phyloP scores from a whole-genome alignment of 1,140 invertebrate species.

The Spodoptera frugiperda region DNA sequence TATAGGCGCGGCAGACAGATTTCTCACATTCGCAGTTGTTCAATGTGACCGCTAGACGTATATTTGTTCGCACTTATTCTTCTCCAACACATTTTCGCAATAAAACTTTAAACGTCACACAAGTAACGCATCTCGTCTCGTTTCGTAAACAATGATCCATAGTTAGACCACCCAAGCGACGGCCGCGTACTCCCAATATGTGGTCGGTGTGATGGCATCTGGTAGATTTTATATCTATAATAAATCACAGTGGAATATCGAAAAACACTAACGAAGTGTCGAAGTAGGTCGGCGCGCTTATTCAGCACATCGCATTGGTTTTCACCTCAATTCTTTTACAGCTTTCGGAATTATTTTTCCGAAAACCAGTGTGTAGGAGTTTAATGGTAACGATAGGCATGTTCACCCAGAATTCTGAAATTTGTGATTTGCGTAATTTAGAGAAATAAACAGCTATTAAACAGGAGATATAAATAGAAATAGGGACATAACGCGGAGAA shows the following conservation, averaged over 20 bases:
- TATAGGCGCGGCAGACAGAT: slow-evolving; percentile 4
- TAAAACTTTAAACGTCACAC: slow-evolving; percentile 44
- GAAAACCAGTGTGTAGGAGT: slow-evolving; percentile 46
- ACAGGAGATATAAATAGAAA: background rate
- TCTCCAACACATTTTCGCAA: slow-evolving; percentile 46
- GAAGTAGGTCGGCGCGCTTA: slow-evolving; percentile 60
- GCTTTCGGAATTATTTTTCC: slow-evolving; percentile 46
- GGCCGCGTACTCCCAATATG: slow-evolving; percentile 60
- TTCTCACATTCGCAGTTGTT: slow-evolving; percentile 18
- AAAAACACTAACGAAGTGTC: slow-evolving; percentile 72
- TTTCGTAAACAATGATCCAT: slow-evolving; percentile 59
- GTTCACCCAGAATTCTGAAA: slow-evolving; percentile 9
- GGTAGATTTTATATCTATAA: slow-evolving; percentile 72
- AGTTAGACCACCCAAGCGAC: slow-evolving; percentile 65
- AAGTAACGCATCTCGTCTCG: slow-evolving; percentile 51
- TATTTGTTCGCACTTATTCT: slow-evolving; percentile 42
- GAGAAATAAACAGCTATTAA: background rate
- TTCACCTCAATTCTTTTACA: slow-evolving; percentile 54
- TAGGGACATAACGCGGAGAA: no score
- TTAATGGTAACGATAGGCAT: slow-evolving; percentile 31
- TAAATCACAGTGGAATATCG: slow-evolving; percentile 74
- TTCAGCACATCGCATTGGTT: slow-evolving; percentile 46
- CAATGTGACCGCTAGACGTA: slow-evolving; percentile 22
- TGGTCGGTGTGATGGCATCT: slow-evolving; percentile 67
- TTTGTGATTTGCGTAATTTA: background rate